Percentiles rank a stretch among this genome's conserved stretches.
Conservation (phyloP, 2,888 invertebrate genomes). For the Stomorhina lunata region DNA sequence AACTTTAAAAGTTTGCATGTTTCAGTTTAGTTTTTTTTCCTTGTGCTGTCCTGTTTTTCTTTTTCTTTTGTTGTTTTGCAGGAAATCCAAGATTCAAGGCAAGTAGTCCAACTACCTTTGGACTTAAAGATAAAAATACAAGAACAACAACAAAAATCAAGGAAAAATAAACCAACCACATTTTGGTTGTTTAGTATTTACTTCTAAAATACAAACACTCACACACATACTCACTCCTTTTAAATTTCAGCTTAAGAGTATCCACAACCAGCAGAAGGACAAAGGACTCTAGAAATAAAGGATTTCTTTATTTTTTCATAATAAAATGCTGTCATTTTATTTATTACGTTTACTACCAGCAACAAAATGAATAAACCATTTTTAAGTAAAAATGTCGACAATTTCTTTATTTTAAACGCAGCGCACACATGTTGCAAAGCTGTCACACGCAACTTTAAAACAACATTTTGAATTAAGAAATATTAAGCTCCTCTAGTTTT, state of each 20-base stretch:
- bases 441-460: slow-evolving; percentile 52
- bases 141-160: not conserved
- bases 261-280: slow-evolving; percentile 17
- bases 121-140: slow-evolving; percentile 37
- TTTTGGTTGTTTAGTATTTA: slow-evolving; percentile 39
- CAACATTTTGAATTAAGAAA: not conserved
- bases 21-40: slow-evolving; percentile 28
- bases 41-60: not conserved
- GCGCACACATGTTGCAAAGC: slow-evolving; percentile 38
- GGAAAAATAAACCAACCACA: slow-evolving; percentile 50
- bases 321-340: slow-evolving; percentile 59
- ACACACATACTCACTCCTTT: not conserved
- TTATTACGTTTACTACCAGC: slow-evolving; percentile 47
- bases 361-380: not conserved
- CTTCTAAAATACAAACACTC: not conserved
- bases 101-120: slow-evolving; percentile 54
- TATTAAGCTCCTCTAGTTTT: slow-evolving; percentile 46
- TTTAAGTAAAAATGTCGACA: slow-evolving; percentile 24
- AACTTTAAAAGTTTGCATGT: slow-evolving; percentile 68
- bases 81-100: slow-evolving; percentile 61
- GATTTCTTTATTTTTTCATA: slow-evolving; percentile 42
- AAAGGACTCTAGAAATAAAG: slow-evolving; percentile 48
- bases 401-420: slow-evolving; percentile 35
- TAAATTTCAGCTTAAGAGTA: not conserved
- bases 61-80: slow-evolving; percentile 29